phyloP scores from a whole-genome alignment of 2,888 invertebrate genomes.

The Heliconius cydno region DNA sequence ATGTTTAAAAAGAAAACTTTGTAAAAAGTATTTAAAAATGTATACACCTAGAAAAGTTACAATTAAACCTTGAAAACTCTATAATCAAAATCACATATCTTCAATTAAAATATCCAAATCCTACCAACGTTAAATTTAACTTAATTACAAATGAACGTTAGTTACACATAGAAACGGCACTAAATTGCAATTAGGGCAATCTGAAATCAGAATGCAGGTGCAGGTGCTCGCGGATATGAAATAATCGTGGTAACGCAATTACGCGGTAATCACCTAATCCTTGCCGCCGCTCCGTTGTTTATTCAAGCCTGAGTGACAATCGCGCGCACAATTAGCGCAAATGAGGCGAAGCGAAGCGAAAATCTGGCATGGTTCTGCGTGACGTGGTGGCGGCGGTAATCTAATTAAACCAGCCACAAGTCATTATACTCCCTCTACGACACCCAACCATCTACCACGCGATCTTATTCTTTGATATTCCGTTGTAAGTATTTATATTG shows the following conservation, averaged over 20 bases:
- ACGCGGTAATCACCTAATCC: conserved; percentile 83
- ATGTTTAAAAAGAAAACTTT: too few relatives aligned
- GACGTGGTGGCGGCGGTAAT: conserved; percentile 63
- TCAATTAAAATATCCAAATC: conserved; percentile 5
- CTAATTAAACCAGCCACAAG: conserved; percentile 78
- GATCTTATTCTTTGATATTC: conserved; percentile 12
- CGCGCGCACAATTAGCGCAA: conserved; percentile 83
- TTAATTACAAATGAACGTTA: conserved; percentile 26
- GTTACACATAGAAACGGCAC: conserved; percentile 23
- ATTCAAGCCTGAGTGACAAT: conserved; percentile 84
- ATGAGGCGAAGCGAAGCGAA: conserved; percentile 81
- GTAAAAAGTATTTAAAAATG: neutral
- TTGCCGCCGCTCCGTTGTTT: conserved; percentile 81
- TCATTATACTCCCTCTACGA: conserved; percentile 64
- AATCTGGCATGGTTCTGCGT: conserved; percentile 44
- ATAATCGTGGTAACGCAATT: conserved; percentile 82
- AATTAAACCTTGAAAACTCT: neutral
- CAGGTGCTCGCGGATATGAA: conserved; percentile 72
- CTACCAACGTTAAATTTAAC: conserved; percentile 27
- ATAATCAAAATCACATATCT: neutral
- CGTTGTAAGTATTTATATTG: conserved; percentile 7
- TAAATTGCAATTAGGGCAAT: conserved; percentile 50
- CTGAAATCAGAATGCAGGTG: conserved; percentile 79
- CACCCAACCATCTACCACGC: conserved; percentile 7
- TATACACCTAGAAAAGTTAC: neutral